Conservation (phyloP, 2,888 invertebrate species). For the Lepidochitona cinerea region DNA sequence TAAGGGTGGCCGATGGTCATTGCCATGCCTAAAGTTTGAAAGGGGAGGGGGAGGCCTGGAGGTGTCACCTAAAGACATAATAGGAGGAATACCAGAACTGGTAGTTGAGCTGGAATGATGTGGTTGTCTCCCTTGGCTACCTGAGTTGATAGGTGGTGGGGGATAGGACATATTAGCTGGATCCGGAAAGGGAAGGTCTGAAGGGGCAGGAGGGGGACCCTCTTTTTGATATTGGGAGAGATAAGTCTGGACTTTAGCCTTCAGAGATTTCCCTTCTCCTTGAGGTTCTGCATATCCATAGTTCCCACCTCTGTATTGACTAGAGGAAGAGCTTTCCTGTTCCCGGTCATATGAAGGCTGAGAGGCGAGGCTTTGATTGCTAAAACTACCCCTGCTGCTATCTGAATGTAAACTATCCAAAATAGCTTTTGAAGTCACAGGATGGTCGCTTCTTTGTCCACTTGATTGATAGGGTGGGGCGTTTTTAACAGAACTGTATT, state of each 20-base stretch:
- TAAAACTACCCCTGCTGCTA: not conserved
- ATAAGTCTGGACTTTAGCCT: slow-evolving; percentile 40
- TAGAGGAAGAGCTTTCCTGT: not conserved
- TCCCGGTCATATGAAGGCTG: not conserved
- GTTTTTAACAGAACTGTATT: not conserved
- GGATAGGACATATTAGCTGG: not conserved
- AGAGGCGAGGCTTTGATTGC: not conserved
- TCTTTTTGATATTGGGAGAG: slow-evolving; percentile 29
- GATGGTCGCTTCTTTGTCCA: not conserved
- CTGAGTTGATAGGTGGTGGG: not conserved
- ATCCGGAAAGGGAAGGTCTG: not conserved
- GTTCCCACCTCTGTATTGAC: not conserved
- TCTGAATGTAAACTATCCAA: slow-evolving; percentile 12
- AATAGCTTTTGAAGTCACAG: slow-evolving; percentile 15
- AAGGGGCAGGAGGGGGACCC: not conserved
- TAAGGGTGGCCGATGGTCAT: not conserved
- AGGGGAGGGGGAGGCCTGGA: not conserved
- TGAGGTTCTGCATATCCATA: not conserved
- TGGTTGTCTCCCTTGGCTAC: not conserved
- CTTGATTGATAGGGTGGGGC: not conserved
- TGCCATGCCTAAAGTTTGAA: not conserved
- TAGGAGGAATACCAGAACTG: not conserved
- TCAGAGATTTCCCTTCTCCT: slow-evolving; percentile 17
- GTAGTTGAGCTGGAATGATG: not conserved
- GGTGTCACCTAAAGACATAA: not conserved